Conservation (phyloP, 2,797 vertebrate species). For the Aphelocoma californica region DNA sequence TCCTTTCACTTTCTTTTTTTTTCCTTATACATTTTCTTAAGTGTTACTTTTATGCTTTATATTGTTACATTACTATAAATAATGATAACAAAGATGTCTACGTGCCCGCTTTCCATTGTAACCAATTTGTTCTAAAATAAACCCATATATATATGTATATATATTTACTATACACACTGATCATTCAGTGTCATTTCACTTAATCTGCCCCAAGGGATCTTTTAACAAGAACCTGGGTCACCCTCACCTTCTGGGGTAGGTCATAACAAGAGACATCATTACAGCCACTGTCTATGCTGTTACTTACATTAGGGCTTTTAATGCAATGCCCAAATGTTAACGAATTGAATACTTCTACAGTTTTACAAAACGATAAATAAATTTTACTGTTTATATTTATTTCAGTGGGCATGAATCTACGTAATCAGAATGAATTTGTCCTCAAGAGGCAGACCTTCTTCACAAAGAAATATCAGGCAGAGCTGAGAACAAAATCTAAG, state of each 20-base stretch:
- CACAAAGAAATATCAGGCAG: neutral
- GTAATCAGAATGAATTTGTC: neutral
- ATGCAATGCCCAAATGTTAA: fast-evolving
- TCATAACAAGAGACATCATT: neutral
- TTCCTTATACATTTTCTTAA: neutral
- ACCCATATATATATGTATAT: neutral
- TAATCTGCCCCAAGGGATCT: neutral
- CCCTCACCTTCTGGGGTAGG: neutral
- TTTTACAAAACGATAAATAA: neutral
- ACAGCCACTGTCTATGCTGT: fast-evolving
- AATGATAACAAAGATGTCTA: neutral
- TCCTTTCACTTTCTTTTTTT: neutral
- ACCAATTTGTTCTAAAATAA: neutral
- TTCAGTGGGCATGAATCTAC: neutral
- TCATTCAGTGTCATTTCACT: neutral
- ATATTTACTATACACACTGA: neutral
- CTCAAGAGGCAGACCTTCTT: neutral
- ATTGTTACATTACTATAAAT: neutral
- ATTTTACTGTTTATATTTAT: neutral
- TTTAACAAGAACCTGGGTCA: neutral
- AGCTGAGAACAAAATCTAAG: neutral
- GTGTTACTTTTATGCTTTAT: neutral
- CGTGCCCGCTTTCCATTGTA: neutral
- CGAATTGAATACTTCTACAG: neutral
- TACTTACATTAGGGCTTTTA: neutral